A percentile compares a stretch with the other conserved stretches of the same genome.
Evolutionary conservation across 2,797 vertebrate genomes (phyloP).

Genomic region (Centroberyx gerrardi): DNA sequence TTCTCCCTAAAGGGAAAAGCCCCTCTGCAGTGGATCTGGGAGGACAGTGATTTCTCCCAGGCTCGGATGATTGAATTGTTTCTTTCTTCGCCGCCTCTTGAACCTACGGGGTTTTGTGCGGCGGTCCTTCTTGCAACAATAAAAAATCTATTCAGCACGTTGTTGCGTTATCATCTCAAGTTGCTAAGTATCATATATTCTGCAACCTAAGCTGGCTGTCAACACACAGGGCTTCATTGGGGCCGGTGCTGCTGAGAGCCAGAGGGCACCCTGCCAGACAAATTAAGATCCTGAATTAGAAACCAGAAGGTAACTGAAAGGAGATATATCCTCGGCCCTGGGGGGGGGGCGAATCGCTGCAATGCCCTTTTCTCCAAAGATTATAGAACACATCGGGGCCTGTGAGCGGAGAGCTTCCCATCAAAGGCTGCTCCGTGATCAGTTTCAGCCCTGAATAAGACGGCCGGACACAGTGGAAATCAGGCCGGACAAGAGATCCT

Average conservation of each 20-base stretch:
- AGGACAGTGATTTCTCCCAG: conserved; percentile 27
- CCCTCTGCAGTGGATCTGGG: conserved; percentile 18
- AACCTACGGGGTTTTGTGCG: conserved; percentile 16
- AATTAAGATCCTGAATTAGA: conserved; percentile 71
- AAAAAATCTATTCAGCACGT: conserved; percentile 53
- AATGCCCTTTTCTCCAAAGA: conserved; percentile 22
- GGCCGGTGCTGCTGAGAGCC: conserved; percentile 42
- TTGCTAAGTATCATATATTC: conserved; percentile 60
- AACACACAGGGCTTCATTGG: conserved; percentile 38
- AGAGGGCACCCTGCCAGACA: conserved; percentile 66
- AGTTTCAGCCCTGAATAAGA: conserved; percentile 41
- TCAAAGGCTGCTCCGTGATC: conserved; percentile 34
- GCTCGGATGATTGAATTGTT: conserved; percentile 49
- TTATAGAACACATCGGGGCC: conserved; percentile 5
- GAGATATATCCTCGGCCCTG: conserved; percentile 25
- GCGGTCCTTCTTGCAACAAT: conserved; percentile 18
- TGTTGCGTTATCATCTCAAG: conserved; percentile 61
- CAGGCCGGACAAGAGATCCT: conserved; percentile 19
- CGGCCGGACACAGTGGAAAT: conserved; percentile 21
- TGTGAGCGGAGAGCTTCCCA: conserved; percentile 30
- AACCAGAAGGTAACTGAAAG: conserved; percentile 59
- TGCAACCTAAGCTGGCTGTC: conserved; percentile 66
- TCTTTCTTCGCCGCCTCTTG: conserved; percentile 12
- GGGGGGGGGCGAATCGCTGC: conserved; percentile 7
- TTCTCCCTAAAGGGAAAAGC: conserved; percentile 17